Evolutionary conservation across 2,797 vertebrate species (phyloP), one percentile per base, ranked within the genome.

Genomic region (Alectoris magna): DNA sequence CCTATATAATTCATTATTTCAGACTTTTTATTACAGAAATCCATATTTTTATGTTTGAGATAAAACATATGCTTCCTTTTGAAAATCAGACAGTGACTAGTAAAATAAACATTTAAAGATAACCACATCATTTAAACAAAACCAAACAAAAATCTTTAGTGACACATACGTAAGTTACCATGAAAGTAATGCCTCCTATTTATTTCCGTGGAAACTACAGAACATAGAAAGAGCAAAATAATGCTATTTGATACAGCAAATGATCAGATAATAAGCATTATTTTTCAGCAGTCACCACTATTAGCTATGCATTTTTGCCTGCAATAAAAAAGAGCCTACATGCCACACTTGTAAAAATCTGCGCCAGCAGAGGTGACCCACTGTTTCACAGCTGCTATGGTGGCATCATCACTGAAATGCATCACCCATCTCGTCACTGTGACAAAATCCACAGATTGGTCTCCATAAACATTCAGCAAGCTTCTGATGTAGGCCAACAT

Each of bases 1-100:
- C 90, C 78, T 55, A 88, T 93, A 77, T 7, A 68, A 84, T 39
- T 79, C 66, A 77, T 87, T 90, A 71, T 80, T 94, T 91, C 55
- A 85, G 46, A 34, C 7, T 41, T 67, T 80, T 60, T 44, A 29
- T 89, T 81, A 11, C 27, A 84, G 12, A 73, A 26, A 87, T 58
- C 41, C 10, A 5, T 63, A 12, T 34, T 44, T 85, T 91, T 41
- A 38, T 80, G 68, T 26, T 83, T 79, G 79, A 76, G 51, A 55
- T 71, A 74, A 80, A 83, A 21, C 55, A 49, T 85, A 36, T 53
- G 31, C 18, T 83, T 29, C 36, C 10, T 80, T 77, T 90, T 38
- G 46, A 91, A 46, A 63, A 87, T 34, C 14, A 80, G 39, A 29
- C 9, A 62, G 11, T 62, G 22, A 83, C 91, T 87, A 56, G n/a